Percentiles rank a stretch among this genome's conserved stretches.
Evolutionary conservation across 2,888 invertebrate species (phyloP).

Genomic region (Ernsta delagoae): DNA sequence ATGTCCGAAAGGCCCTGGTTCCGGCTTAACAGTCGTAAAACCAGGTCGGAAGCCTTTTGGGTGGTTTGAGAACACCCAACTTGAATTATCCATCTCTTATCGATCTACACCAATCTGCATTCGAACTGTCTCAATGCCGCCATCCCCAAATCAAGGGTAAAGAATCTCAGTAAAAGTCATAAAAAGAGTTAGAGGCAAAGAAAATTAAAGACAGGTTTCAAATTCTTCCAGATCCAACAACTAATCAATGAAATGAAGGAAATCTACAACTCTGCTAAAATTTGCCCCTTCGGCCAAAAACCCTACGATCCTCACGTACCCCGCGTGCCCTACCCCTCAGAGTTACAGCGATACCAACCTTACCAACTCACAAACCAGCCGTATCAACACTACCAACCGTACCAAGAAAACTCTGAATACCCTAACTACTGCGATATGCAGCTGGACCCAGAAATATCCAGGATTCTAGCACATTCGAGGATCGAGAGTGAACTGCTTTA

Average conservation of each 20-base stretch:
- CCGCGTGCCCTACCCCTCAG: conserved; percentile 48
- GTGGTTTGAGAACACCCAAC: too few relatives aligned
- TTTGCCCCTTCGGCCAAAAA: conserved; percentile 88
- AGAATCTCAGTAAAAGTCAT: too few relatives aligned
- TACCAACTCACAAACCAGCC: conserved; percentile 63
- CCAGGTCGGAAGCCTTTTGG: too few relatives aligned
- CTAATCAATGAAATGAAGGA: conserved; percentile 92
- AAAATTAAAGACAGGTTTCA: too few relatives aligned
- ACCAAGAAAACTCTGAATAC: conserved; percentile 51
- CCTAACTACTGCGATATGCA: conserved; percentile 85
- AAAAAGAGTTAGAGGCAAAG: too few relatives aligned
- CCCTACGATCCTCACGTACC: conserved; percentile 74
- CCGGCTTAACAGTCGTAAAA: too few relatives aligned
- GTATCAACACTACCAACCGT: conserved; percentile 62
- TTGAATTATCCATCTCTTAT: too few relatives aligned
- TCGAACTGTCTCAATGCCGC: too few relatives aligned
- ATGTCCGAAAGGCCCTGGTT: too few relatives aligned
- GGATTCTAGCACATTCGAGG: conserved; percentile 88
- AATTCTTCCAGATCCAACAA: conserved; percentile 87
- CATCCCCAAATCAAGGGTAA: too few relatives aligned
- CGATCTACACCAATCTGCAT: too few relatives aligned
- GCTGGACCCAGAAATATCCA: conserved; percentile 86
- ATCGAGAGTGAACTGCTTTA: conserved; percentile 90
- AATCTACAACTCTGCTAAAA: conserved; percentile 88
- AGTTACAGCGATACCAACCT: conserved; percentile 50